Evolutionary conservation across 2,888 invertebrate genomes (phyloP).

Genomic region (Caenorhabditis panamensis): DNA sequence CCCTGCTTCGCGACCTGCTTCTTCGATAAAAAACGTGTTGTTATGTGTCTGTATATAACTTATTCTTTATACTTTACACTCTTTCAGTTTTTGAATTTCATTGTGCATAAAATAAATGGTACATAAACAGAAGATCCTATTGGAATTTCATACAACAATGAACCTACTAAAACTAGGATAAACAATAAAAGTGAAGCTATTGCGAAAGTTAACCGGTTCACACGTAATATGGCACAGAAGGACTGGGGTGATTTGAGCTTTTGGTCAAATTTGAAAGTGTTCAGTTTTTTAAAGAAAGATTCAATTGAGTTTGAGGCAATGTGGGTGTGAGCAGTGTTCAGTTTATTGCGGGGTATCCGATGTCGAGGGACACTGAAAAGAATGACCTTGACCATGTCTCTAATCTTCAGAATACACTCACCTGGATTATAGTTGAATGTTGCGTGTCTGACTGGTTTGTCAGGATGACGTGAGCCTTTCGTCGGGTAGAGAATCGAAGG

Average conservation of each 20-base stretch:
- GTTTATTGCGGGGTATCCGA: conserved; percentile 78
- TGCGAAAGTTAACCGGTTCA: conserved; percentile 39
- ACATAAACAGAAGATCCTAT: conserved; percentile 41
- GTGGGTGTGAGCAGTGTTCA: conserved; percentile 47
- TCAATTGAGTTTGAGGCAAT: conserved; percentile 11
- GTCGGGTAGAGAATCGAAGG: conserved; percentile 43
- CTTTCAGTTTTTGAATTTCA: conserved; percentile 5
- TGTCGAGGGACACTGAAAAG: conserved; percentile 71
- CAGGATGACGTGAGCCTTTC: conserved; percentile 57
- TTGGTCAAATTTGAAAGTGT: conserved; percentile 3
- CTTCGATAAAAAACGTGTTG: conserved; percentile 30
- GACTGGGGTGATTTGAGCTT: neutral
- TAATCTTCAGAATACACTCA: conserved; percentile 26
- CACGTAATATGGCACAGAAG: conserved; percentile 48
- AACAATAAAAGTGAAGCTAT: too few species aligned
- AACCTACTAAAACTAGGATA: conserved; percentile 18
- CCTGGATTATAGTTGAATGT: conserved; percentile 65
- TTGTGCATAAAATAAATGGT: conserved; percentile 15
- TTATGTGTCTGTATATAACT: conserved; percentile 39
- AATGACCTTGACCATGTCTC: conserved; percentile 24
- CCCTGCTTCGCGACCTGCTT: conserved; percentile 45
- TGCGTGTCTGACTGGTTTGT: conserved; percentile 55
- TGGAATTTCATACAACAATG: conserved; percentile 22
- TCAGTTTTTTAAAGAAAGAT: too few species aligned
- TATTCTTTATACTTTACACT: neutral